Base-by-base conservation (phyloP, 2,888 invertebrate species). In the Nasonia oneida region DNA sequence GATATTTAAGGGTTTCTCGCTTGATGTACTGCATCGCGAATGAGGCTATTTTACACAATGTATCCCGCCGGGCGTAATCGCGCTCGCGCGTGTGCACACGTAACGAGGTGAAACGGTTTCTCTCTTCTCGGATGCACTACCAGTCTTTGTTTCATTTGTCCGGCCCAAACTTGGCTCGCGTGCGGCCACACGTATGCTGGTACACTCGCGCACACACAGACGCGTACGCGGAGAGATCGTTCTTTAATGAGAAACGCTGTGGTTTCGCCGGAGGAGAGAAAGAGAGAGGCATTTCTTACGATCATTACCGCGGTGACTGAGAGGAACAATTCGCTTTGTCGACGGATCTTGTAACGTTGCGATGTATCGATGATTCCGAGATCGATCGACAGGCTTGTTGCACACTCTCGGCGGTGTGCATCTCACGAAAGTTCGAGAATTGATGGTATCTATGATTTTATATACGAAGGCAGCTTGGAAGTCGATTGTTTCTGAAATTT, bases 1-100 rank as follows among this genome's bases (percentile, higher is more conserved):
- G 53, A 88, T 88, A 87, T 88, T 88, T 87, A 88, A 88, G 86
- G 86, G 61, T 50, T 79, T 84, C 23, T 61, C 73, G 88, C 85
- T 90, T 90, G 89, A 90, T 89, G 90, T 89, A 88, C 87, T 89
- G 90, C 86, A 90, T 90, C 87, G 84, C 85, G 88, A 90, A 90
- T 89, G 89, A 90, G 89, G 80, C 84, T 87, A 88, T 90, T 86
- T 90, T 90, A 89, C 88, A 90, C 89, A 90, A 90, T 91, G 87
- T 47, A 70, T 77, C 78, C 82, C 85, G 83, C 79, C 78, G 87
- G 67, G 86, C 37, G 64, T 81, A 78, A 81, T 85, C 73, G 64
- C 50, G 75, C 39, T 61, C 15, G 15, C 67, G 67, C 23, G n/a
- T 10, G 8, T n/a, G n/a, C 57, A 61, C 57, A 85, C 67, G 47